Conservation (phyloP, 2,888 invertebrate species). For the Glaucopsyche alexis region DNA sequence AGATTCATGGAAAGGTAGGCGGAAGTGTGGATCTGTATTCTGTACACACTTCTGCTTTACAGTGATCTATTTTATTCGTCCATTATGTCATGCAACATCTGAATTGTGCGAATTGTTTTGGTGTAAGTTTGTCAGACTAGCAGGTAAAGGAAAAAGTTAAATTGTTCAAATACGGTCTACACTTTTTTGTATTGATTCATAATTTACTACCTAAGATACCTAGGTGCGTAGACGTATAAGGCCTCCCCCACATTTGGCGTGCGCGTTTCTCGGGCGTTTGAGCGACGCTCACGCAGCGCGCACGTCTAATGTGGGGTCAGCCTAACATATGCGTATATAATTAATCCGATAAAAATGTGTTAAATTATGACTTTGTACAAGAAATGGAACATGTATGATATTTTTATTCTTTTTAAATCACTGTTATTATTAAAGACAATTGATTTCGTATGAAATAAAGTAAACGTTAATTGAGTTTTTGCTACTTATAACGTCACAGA, state of each 20-base stretch:
- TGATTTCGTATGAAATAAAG: conserved; percentile 27
- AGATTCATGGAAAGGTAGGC: conserved; percentile 27
- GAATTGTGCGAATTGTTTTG: conserved; percentile 27
- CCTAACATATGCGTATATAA: not conserved
- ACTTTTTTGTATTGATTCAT: conserved; percentile 19
- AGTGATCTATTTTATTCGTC: conserved; percentile 32
- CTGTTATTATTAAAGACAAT: conserved; percentile 27
- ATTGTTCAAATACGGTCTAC: conserved; percentile 19
- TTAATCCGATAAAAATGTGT: not conserved
- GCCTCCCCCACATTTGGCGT: too few relatives aligned
- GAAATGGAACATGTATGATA: conserved; percentile 21
- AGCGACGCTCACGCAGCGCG: too few relatives aligned
- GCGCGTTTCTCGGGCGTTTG: too few relatives aligned
- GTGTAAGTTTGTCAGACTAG: conserved; percentile 24
- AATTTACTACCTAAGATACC: not conserved
- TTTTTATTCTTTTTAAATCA: conserved; percentile 15
- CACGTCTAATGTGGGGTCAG: too few relatives aligned
- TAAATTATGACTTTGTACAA: conserved; percentile 27
- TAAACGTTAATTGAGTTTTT: not conserved
- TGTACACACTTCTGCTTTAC: conserved; percentile 18
- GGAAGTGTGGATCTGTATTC: not conserved
- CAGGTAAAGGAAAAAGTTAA: not conserved
- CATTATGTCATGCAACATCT: conserved; percentile 30
- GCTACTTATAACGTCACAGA: conserved; percentile 18
- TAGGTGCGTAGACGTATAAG: conserved; percentile 16